These are phyloP conservation scores for Grus americana DNA, from an alignment of 2,113 vertebrate species.

Conservation along the genomic window DNA sequence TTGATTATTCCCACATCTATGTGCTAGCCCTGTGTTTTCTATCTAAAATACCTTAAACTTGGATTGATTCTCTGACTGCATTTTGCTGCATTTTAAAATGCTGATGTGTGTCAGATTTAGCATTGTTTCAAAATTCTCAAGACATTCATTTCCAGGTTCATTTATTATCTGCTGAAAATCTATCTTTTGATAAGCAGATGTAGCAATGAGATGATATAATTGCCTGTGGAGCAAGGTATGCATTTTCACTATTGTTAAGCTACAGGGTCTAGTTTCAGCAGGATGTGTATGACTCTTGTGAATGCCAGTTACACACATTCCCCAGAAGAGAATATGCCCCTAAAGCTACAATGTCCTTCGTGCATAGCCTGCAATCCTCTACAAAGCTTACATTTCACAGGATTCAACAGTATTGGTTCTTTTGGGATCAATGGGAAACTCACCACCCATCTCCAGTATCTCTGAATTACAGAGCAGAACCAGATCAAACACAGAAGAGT, in stretches of 20 bases:
- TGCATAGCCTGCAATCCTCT: slow-evolving; percentile 40
- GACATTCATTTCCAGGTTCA: not conserved
- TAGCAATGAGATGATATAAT: not conserved
- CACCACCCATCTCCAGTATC: slow-evolving; percentile 35
- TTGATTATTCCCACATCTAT: not conserved
- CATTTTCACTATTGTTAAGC: slow-evolving; percentile 44
- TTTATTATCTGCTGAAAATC: slow-evolving; percentile 28
- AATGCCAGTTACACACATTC: slow-evolving; percentile 32
- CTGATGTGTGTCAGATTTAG: not conserved
- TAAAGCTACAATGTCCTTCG: slow-evolving; percentile 42
- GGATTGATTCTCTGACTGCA: not conserved
- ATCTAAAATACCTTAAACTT: not conserved
- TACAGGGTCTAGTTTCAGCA: slow-evolving; percentile 37
- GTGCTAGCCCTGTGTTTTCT: not conserved
- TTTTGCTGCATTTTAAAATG: slow-evolving; percentile 14
- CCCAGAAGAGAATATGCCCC: slow-evolving; percentile 39
- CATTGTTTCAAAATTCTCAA: slow-evolving; percentile 26
- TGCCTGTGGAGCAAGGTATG: slow-evolving; percentile 43
- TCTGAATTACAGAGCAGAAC: slow-evolving; percentile 46
- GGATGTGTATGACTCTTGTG: slow-evolving; percentile 1
- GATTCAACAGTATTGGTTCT: slow-evolving; percentile 54
- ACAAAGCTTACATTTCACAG: slow-evolving; percentile 41
- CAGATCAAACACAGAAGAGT: slow-evolving; percentile 24
- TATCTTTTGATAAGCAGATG: slow-evolving; percentile 27
- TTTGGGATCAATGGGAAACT: slow-evolving; percentile 43